A percentile compares a stretch with the other conserved stretches of the same genome.
Evolutionary conservation across 2,888 invertebrate genomes (phyloP).

Genomic region (Hydroisotoma schaefferi): DNA sequence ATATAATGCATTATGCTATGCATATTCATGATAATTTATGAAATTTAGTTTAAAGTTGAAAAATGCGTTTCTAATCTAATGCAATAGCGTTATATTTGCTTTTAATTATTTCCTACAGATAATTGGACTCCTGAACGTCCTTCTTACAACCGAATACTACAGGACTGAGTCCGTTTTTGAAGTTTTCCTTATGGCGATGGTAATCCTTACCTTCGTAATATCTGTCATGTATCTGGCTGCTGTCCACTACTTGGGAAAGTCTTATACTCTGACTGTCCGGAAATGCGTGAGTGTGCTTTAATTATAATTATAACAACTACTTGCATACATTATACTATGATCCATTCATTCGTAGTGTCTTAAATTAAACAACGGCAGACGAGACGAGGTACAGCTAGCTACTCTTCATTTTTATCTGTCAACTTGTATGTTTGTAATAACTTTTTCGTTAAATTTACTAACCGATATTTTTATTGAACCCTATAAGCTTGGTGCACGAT

Average conservation of each 20-base stretch:
- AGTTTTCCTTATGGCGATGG: slow-evolving; percentile 31
- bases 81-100: no score
- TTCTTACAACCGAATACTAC: slow-evolving; percentile 31
- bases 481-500: no score
- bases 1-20: no score
- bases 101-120: slow-evolving; percentile 15
- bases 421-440: no score
- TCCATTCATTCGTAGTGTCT: no score
- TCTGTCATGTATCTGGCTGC: slow-evolving; percentile 32
- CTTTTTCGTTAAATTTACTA: no score
- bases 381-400: no score
- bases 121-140: slow-evolving; percentile 33
- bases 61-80: slow-evolving; percentile 4
- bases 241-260: slow-evolving; percentile 29
- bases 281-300: slow-evolving; percentile 31
- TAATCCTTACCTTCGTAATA: slow-evolving; percentile 27
- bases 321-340: no score
- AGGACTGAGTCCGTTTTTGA: slow-evolving; percentile 30
- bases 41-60: not conserved
- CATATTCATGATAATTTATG: not conserved
- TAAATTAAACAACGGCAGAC: no score
- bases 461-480: no score
- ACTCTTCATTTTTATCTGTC: no score
- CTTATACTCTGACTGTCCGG: slow-evolving; percentile 32
- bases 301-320: no score